These are phyloP conservation scores for Lophura nycthemera DNA, from an alignment of 2,113 vertebrate genomes.

Conservation along the genomic window DNA sequence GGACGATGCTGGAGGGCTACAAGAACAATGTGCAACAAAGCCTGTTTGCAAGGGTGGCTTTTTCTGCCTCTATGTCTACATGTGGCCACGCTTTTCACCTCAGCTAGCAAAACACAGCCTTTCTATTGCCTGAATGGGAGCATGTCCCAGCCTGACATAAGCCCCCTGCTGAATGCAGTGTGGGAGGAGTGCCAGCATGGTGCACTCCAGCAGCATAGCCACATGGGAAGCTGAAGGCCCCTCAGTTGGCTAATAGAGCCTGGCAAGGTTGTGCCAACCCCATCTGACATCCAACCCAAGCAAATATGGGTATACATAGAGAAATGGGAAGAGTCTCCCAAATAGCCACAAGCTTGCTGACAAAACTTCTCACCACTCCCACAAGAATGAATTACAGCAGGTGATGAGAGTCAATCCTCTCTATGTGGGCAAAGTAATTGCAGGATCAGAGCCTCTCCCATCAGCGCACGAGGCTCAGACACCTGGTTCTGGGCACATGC, in stretches of 20 bases:
- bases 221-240: not conserved
- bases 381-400: not conserved
- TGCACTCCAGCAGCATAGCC: not conserved
- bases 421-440: not conserved
- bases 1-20: conserved; percentile 47
- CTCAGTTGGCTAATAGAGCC: not conserved
- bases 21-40: conserved; percentile 68
- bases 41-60: conserved; percentile 64
- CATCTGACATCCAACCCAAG: not conserved
- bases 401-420: not conserved
- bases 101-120: conserved; percentile 66
- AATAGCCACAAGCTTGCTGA: not conserved
- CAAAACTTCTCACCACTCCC: not conserved
- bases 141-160: conserved; percentile 43
- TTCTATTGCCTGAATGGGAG: conserved; percentile 62
- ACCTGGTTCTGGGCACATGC: not conserved
- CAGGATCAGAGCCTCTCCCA: not conserved
- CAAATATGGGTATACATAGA: not conserved
- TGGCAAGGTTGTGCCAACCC: not conserved
- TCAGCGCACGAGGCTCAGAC: not conserved
- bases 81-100: conserved; percentile 64
- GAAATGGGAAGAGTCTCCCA: not conserved
- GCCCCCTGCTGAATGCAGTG: conserved; percentile 60
- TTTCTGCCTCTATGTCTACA: conserved; percentile 51
- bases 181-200: conserved; percentile 47